phyloP scores from a whole-genome alignment of 2,113 vertebrate genomes.

The Meleagris gallopavo region DNA sequence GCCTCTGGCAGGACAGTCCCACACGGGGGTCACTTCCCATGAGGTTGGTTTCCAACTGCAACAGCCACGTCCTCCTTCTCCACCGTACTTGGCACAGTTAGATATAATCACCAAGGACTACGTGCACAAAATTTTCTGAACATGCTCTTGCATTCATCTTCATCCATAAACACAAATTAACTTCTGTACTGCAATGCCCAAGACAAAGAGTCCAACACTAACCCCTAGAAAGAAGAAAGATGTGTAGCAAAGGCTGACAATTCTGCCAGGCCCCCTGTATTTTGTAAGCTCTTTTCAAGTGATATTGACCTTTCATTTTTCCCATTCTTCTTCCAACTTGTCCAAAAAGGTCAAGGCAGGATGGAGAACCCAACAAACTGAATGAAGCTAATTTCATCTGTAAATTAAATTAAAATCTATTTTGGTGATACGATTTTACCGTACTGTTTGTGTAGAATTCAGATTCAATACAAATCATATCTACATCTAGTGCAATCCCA shows the following conservation, averaged over 20 bases:
- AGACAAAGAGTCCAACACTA: background rate
- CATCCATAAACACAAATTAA: background rate
- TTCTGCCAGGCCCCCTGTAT: background rate
- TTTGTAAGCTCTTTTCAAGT: background rate
- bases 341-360: background rate
- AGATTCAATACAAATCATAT: background rate
- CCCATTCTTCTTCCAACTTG: constrained; percentile 17
- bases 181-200: background rate
- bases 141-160: background rate
- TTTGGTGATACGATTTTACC: background rate
- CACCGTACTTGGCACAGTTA: fast-evolving
- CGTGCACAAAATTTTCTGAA: background rate
- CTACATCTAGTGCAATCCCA: background rate
- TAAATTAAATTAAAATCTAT: constrained; percentile 17
- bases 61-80: background rate
- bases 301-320: background rate
- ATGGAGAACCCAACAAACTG: background rate
- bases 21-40: fast-evolving
- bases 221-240: background rate
- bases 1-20: background rate
- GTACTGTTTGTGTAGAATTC: background rate
- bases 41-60: background rate
- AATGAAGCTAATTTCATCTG: background rate
- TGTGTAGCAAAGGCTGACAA: background rate
- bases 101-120: background rate